A percentile compares a stretch with the other conserved stretches of the same genome.
Evolutionary conservation across 35 echinoderm and acorn worm species (phyloP).

Genomic region (Apostichopus californicus): DNA sequence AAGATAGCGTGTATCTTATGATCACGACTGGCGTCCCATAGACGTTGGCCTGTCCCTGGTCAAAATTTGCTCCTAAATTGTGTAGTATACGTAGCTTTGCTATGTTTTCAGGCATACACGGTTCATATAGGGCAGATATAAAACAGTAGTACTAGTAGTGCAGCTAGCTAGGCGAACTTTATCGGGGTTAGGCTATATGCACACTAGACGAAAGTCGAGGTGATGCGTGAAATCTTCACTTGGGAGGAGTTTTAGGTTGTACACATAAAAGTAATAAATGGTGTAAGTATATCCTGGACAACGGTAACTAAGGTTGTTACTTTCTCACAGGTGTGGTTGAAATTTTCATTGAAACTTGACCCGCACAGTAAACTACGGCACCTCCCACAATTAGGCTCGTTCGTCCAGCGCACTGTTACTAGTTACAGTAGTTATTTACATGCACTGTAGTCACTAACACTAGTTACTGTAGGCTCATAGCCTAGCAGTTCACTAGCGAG

Average conservation of each 20-base stretch:
- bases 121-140: not conserved
- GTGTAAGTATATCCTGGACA: not conserved
- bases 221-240: conserved; percentile 17
- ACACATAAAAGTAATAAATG: not conserved
- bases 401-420: too few relatives aligned
- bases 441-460: too few relatives aligned
- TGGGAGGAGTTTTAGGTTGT: conserved; percentile 16
- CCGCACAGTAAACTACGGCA: not conserved
- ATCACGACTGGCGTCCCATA: not conserved
- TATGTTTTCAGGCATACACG: too few relatives aligned
- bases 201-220: not conserved
- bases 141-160: not conserved
- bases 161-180: conserved; percentile 10
- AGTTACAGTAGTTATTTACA: too few relatives aligned
- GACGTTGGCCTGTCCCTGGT: not conserved
- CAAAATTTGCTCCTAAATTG: too few relatives aligned
- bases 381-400: not conserved
- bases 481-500: too few relatives aligned
- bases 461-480: too few relatives aligned
- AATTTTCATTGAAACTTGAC: not conserved
- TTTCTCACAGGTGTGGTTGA: too few relatives aligned
- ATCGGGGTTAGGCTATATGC: conserved; percentile 15
- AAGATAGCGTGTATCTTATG: too few relatives aligned
- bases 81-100: too few relatives aligned
- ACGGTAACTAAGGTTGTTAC: too few relatives aligned